A percentile compares a stretch with the other conserved stretches of the same genome.
These are phyloP conservation scores for Hemiprocne comata DNA, from an alignment of 2,113 vertebrate species.

Conservation along the genomic window DNA sequence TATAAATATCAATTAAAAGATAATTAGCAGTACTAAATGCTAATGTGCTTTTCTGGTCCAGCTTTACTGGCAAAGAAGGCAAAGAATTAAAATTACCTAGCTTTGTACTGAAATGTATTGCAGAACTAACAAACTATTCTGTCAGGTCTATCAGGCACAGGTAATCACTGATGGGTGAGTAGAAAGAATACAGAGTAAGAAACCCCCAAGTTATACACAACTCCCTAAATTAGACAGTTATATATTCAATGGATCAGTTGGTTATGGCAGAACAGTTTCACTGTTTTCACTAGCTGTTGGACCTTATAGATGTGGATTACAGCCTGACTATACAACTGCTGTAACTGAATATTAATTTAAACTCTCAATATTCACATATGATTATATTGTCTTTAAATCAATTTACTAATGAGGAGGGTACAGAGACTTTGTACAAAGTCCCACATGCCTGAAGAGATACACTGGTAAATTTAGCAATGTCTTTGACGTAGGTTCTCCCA, in stretches of 20 bases:
- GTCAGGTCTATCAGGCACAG: neutral
- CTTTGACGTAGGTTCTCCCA: neutral
- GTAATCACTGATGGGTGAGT: neutral
- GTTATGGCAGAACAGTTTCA: neutral
- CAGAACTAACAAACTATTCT: neutral
- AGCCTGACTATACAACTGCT: neutral
- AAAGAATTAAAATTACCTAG: neutral
- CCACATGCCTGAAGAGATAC: neutral
- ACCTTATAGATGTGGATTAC: neutral
- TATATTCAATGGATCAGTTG: neutral
- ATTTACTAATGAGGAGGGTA: neutral
- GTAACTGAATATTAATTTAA: neutral
- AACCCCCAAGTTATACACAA: neutral
- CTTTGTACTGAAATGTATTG: neutral
- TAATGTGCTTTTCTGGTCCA: neutral
- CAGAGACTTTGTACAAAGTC: neutral
- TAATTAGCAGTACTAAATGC: neutral
- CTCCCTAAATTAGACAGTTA: neutral
- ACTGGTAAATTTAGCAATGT: neutral
- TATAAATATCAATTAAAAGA: neutral
- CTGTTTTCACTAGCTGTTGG: neutral
- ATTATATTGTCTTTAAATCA: neutral
- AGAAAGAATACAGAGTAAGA: neutral
- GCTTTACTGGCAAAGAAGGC: neutral
- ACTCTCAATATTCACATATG: neutral